These are phyloP conservation scores for Agrotis segetum DNA, from an alignment of 2,888 invertebrate genomes.

Conservation along the genomic window DNA sequence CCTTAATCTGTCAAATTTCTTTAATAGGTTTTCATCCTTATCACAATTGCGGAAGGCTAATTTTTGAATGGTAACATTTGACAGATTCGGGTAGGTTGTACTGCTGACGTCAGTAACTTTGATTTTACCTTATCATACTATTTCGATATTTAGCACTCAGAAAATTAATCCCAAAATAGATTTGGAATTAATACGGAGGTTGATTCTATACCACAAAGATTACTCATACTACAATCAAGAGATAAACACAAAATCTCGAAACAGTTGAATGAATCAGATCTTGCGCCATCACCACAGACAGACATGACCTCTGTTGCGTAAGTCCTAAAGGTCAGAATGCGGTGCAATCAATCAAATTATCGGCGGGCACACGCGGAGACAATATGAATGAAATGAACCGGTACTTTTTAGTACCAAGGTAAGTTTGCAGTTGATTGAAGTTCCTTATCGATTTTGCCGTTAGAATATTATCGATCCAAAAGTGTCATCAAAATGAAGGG, in stretches of 20 bases:
- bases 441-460: constrained; percentile 34
- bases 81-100: no score
- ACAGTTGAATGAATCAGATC: constrained; percentile 55
- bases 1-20: no score
- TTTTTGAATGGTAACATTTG: no score
- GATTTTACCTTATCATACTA: no score
- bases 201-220: constrained; percentile 24
- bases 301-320: constrained; percentile 50
- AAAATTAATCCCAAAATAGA: neutral
- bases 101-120: no score
- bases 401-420: constrained; percentile 71
- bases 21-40: no score
- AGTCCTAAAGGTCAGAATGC: constrained; percentile 57
- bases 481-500: no score
- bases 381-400: constrained; percentile 83
- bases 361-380: constrained; percentile 53
- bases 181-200: neutral
- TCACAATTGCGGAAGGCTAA: no score
- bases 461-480: no score
- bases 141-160: no score
- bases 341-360: constrained; percentile 65
- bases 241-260: constrained; percentile 24
- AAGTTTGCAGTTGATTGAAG: constrained; percentile 45
- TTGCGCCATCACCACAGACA: constrained; percentile 40
- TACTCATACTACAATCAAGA: constrained; percentile 29